Base-by-base conservation (phyloP, 2,888 invertebrate species). In the Pogonocherus hispidulus region DNA sequence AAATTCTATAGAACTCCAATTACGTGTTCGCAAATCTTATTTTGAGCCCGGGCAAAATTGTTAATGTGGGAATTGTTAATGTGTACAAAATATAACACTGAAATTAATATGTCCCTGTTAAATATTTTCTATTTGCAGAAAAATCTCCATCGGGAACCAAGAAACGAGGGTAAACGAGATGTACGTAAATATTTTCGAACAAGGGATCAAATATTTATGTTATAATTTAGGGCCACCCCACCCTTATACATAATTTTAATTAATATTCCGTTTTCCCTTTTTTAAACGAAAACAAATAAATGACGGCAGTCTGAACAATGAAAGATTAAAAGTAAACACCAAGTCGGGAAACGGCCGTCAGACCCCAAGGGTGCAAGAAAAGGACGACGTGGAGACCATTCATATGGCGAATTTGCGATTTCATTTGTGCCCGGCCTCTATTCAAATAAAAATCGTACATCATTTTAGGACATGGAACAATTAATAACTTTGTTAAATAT, bases 401-500 rank as follows among this genome's bases (percentile, higher is more conserved):
- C 70, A 75, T 63, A 71, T 69, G 71, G 69, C 75, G 72, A 76
- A 76, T 76, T 74, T 73, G 71, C 70, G 68, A 76, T 76, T 78
- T 79, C 70, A 66, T 63, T 74, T 66, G 73, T 78, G 75, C 68
- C 66, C 66, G 71, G 75, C 77, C 79, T 78, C 79, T 78, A 81
- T 81, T 82, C 79, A 80, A 82, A 80, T 80, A 79, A 80, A 80
- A 81, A 80, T 78, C 80, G 79, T 81, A 80, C 80, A 80, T 82
- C 80, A 80, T 79, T 80, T 74, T 71, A 72, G 79, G 77, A 80
- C 80, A 80, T 73, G 80, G 72, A 78, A 79, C 81, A 82, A 81
- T 82, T 82, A 83, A 83, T 83, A 82, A 81, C 79, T 78, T 79
- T 77, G 81, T 82, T 82, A 81, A 82, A 81, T 82, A 82, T 82